Evolutionary conservation across 2,888 invertebrate species (phyloP).

Genomic region (Morpho achilles): DNA sequence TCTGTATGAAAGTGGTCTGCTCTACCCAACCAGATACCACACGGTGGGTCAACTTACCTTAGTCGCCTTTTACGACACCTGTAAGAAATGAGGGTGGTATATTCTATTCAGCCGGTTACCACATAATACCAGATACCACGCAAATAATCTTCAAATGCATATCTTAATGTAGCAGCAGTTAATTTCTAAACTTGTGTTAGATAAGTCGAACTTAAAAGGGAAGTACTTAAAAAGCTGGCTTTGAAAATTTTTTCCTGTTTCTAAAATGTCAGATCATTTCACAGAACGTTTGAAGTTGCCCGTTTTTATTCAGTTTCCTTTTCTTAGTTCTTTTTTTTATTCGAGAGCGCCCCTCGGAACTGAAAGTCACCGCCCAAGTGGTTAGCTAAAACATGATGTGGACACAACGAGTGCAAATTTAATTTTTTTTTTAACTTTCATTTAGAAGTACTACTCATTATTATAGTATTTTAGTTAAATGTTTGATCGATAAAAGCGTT

Average conservation of each 20-base stretch:
- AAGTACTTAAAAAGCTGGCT: not conserved
- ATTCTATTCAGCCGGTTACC: no score
- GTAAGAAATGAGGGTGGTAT: no score
- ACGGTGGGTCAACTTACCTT: no score
- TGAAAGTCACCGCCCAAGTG: constrained; percentile 58
- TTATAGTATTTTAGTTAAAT: no score
- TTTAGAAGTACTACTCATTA: not conserved
- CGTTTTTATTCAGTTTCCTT: constrained; percentile 20
- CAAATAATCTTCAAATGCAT: no score
- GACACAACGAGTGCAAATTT: constrained; percentile 30
- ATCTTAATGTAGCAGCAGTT: no score
- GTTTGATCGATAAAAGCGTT: no score
- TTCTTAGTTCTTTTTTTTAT: constrained; percentile 29
- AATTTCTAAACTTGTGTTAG: no score
- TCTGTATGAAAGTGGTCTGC: no score
- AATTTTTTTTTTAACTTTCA: not conserved
- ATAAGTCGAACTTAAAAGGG: not conserved
- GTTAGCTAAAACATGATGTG: constrained; percentile 43
- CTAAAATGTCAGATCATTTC: constrained; percentile 16
- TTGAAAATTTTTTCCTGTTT: not conserved
- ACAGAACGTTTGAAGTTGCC: constrained; percentile 24
- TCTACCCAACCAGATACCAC: no score
- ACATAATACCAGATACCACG: no score
- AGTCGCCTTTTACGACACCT: no score
- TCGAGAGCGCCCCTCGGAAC: constrained; percentile 46